phyloP scores from a whole-genome alignment of 2,797 vertebrate species.

The Siniperca undulata region DNA sequence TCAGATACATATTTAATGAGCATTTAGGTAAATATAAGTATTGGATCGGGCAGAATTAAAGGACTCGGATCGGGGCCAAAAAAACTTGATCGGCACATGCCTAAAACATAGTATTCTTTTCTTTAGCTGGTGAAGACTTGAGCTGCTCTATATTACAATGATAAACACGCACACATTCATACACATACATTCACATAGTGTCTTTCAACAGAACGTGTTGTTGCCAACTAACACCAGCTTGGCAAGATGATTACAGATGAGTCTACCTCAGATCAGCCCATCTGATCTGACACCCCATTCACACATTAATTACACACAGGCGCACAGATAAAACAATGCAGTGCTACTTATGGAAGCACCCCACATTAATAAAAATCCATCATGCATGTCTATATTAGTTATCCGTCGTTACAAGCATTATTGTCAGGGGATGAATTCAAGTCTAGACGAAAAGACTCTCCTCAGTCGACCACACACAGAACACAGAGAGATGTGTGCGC shows the following conservation, averaged over 20 bases:
- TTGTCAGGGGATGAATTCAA: slow-evolving; percentile 17
- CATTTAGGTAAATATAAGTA: not conserved
- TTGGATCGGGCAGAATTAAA: not conserved
- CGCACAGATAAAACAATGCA: slow-evolving; percentile 15
- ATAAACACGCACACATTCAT: not conserved
- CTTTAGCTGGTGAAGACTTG: not conserved
- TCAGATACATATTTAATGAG: not conserved
- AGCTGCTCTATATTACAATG: not conserved
- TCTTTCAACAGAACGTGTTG: not conserved
- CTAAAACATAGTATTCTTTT: not conserved
- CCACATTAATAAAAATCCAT: slow-evolving; percentile 25
- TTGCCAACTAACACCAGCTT: slow-evolving; percentile 17
- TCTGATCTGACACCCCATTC: slow-evolving; percentile 39
- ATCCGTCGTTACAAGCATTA: not conserved
- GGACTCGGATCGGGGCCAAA: not conserved
- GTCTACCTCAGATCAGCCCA: slow-evolving; percentile 20
- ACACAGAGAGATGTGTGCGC: not conserved
- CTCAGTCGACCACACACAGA: not conserved
- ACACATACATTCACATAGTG: not conserved
- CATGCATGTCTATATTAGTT: slow-evolving; percentile 17
- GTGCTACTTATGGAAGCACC: slow-evolving; percentile 16
- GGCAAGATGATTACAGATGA: slow-evolving; percentile 17
- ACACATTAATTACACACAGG: slow-evolving; percentile 12
- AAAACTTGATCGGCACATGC: not conserved
- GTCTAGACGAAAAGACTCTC: slow-evolving; percentile 2